Evolutionary conservation across 2,797 vertebrate species (phyloP).

Genomic region (Megaceryle alcyon): DNA sequence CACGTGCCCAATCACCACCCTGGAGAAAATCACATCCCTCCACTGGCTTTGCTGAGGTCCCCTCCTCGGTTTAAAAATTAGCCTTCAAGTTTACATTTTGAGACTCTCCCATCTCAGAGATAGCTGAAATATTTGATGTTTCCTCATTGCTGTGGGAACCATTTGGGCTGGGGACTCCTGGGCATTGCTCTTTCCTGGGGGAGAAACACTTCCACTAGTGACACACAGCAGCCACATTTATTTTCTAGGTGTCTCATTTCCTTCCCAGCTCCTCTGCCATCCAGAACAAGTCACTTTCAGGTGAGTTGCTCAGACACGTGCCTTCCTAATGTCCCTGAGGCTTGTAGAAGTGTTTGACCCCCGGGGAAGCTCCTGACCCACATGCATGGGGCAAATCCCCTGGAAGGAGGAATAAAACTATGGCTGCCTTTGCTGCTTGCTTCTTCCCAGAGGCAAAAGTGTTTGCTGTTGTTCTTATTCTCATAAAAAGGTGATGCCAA

Average conservation of each 20-base stretch:
- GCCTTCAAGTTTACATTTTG: background rate
- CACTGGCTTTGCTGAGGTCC: rapidly evolving
- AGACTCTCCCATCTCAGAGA: background rate
- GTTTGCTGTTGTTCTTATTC: background rate
- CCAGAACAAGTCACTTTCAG: background rate
- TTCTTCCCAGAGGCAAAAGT: background rate
- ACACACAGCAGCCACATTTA: rapidly evolving
- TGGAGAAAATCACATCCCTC: background rate
- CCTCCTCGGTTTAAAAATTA: background rate
- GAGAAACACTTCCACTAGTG: background rate
- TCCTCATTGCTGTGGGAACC: rapidly evolving
- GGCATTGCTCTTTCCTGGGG: background rate
- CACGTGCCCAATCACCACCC: rapidly evolving
- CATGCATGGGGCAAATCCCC: background rate
- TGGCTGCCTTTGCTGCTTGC: background rate
- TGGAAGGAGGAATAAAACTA: background rate
- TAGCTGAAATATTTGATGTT: background rate
- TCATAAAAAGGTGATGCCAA: background rate
- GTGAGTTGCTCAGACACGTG: rapidly evolving
- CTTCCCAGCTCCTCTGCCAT: background rate
- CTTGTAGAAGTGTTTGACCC: no score
- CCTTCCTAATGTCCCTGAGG: background rate
- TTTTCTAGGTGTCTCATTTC: background rate
- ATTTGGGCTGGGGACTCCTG: rapidly evolving
- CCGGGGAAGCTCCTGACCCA: no score